A percentile compares a stretch with the other conserved stretches of the same genome.
Conservation (phyloP, 2,797 vertebrate genomes). For the Rhabdomys pumilio region DNA sequence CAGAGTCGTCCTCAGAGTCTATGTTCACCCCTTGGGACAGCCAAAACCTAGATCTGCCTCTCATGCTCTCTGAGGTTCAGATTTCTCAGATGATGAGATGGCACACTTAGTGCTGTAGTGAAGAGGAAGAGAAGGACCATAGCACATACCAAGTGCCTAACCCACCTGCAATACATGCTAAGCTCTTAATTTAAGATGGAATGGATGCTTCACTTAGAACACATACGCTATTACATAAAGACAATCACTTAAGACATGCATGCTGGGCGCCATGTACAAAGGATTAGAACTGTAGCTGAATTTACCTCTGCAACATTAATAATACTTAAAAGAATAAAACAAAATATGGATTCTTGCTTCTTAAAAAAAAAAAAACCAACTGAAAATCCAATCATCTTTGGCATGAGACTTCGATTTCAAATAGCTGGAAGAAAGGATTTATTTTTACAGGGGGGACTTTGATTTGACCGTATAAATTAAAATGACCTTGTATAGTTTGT, state of each 20-base stretch:
- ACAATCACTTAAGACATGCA: background rate
- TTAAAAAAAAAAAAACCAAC: constrained; percentile 41
- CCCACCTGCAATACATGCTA: background rate
- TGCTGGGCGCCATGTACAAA: background rate
- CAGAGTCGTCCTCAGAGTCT: background rate
- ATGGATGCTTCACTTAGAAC: background rate
- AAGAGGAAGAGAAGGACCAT: background rate
- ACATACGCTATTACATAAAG: background rate
- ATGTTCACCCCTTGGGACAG: background rate
- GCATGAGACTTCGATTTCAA: constrained; percentile 67
- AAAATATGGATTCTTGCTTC: constrained; percentile 69
- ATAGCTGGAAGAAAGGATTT: constrained; percentile 37
- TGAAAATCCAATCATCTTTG: constrained; percentile 56
- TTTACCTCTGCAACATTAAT: constrained; percentile 51
- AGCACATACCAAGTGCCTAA: background rate
- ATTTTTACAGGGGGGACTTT: constrained; percentile 60
- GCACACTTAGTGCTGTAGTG: background rate
- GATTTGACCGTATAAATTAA: constrained; percentile 9
- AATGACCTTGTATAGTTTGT: background rate
- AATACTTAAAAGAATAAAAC: constrained; percentile 40
- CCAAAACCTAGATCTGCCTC: background rate
- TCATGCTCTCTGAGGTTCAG: background rate
- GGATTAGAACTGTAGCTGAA: constrained; percentile 57
- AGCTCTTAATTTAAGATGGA: constrained; percentile 6
- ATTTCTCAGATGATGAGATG: background rate